Conservation (phyloP, 1,140 invertebrate species). For the Solenopsis invicta region DNA sequence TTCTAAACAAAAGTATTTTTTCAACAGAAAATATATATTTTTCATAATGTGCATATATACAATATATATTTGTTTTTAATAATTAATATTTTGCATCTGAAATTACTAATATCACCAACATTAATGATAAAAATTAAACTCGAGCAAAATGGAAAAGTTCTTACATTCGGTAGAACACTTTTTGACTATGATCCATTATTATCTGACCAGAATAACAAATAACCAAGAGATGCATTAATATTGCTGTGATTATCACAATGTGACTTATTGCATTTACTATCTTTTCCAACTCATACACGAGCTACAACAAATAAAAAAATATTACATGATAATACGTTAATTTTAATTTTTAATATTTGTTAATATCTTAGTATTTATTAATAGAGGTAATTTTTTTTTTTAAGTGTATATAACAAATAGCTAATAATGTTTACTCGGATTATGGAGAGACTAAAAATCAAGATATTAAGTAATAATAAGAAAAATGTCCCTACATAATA, state of each 20-base stretch:
- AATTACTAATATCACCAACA: not conserved
- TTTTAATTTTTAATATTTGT: not conserved
- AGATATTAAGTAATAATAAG: not conserved
- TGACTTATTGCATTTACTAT: not conserved
- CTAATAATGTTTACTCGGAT: slow-evolving; percentile 15
- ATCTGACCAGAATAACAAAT: slow-evolving; percentile 25
- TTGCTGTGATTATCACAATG: not conserved
- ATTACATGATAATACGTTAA: not conserved
- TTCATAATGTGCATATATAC: no score
- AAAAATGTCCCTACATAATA: not conserved
- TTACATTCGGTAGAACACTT: slow-evolving; percentile 35
- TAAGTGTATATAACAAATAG: not conserved
- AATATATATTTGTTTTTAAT: no score
- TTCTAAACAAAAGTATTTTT: no score
- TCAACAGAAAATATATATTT: no score
- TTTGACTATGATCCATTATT: slow-evolving; percentile 28
- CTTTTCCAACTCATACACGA: slow-evolving; percentile 6
- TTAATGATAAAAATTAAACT: not conserved
- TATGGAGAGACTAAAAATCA: slow-evolving; percentile 23
- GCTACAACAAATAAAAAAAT: slow-evolving; percentile 13
- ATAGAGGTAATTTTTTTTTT: not conserved
- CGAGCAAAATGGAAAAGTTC: not conserved
- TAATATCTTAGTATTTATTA: not conserved
- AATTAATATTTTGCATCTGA: not conserved
- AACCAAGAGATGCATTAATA: not conserved